phyloP scores from a whole-genome alignment of 1,140 invertebrate genomes.

The Drosophila micromelanica region DNA sequence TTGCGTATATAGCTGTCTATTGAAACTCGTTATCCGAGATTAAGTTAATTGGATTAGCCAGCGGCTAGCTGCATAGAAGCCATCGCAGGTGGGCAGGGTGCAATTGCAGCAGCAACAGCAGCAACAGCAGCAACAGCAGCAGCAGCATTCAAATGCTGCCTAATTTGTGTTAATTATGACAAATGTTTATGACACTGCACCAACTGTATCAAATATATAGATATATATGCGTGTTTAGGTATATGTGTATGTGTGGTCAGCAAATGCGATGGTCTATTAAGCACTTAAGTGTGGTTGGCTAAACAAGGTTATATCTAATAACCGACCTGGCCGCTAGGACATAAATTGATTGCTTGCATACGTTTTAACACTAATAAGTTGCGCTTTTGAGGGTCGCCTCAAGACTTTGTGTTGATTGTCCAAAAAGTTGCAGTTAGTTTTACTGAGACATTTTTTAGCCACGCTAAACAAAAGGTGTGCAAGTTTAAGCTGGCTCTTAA shows the following conservation, averaged over 20 bases:
- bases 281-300: slow-evolving; percentile 1
- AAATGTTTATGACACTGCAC: slow-evolving; percentile 32
- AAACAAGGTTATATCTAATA: neutral
- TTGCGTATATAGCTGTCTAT: slow-evolving; percentile 27
- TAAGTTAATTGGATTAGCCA: slow-evolving; percentile 52
- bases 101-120: slow-evolving; percentile 4
- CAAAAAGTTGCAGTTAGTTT: too few relatives aligned
- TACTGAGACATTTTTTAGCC: too few relatives aligned
- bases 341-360: neutral
- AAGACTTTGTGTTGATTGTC: too few relatives aligned
- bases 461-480: too few relatives aligned
- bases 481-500: too few relatives aligned
- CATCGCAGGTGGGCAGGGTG: slow-evolving; percentile 30
- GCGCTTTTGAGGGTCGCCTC: neutral
- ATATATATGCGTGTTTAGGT: neutral
- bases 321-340: neutral
- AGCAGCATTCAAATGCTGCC: slow-evolving; percentile 35
- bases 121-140: slow-evolving; percentile 5
- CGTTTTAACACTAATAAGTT: neutral
- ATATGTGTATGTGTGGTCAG: neutral
- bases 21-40: slow-evolving; percentile 47
- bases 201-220: slow-evolving; percentile 8
- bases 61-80: slow-evolving; percentile 34
- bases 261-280: slow-evolving; percentile 16
- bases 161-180: slow-evolving; percentile 50